Percentiles rank a stretch among this genome's conserved stretches.
Evolutionary conservation across 2,888 invertebrate species (phyloP).

Genomic region (Cheilosia grossa): DNA sequence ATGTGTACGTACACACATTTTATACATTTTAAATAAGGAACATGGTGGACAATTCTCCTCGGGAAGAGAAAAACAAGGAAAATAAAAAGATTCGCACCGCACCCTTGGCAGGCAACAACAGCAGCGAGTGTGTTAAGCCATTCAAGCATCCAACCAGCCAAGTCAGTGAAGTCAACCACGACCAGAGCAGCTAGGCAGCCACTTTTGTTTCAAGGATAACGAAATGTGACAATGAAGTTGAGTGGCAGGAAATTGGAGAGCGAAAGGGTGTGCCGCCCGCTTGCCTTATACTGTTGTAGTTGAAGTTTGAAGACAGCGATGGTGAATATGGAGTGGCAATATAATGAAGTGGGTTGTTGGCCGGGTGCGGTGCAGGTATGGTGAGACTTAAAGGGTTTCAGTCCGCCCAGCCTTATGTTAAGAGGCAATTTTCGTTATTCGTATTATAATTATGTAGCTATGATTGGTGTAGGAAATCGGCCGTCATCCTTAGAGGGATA

Average conservation of each 20-base stretch:
- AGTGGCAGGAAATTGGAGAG: constrained; percentile 72
- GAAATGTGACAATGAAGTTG: constrained; percentile 73
- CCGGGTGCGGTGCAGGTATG: background rate
- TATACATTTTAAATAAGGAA: constrained; percentile 59
- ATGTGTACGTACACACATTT: constrained; percentile 35
- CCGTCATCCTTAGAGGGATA: constrained; percentile 58
- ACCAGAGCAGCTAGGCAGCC: constrained; percentile 41
- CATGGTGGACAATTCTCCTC: constrained; percentile 39
- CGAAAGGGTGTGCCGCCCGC: constrained; percentile 47
- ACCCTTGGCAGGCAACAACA: background rate
- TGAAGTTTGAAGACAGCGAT: constrained; percentile 13
- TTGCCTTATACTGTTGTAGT: constrained; percentile 15
- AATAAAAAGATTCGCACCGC: constrained; percentile 21
- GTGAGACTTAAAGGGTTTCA: constrained; percentile 36
- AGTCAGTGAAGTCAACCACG: constrained; percentile 12
- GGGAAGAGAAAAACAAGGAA: constrained; percentile 10
- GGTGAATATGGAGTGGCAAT: constrained; percentile 33
- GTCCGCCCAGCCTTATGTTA: constrained; percentile 58
- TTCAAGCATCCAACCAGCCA: constrained; percentile 33
- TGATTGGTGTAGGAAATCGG: constrained; percentile 32
- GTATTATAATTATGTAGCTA: background rate
- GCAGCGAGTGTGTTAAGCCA: constrained; percentile 24
- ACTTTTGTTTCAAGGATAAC: constrained; percentile 73
- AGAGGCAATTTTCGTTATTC: constrained; percentile 60
- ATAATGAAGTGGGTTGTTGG: constrained; percentile 45